A percentile compares a stretch with the other conserved stretches of the same genome.
These are phyloP conservation scores for Eupeodes corollae DNA, from an alignment of 1,140 invertebrate genomes.

Conservation along the genomic window DNA sequence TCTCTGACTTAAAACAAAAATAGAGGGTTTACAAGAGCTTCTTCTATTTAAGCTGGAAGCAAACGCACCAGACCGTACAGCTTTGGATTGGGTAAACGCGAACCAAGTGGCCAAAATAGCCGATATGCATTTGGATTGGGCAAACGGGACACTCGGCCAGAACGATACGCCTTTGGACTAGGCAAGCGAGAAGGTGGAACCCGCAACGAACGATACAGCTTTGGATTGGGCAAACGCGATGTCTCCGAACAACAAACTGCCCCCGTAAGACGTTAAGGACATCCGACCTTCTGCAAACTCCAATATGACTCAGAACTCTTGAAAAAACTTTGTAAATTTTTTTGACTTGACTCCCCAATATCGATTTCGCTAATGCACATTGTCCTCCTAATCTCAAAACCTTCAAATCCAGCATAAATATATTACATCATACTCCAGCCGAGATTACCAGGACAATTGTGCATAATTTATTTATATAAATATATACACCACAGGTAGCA, in stretches of 20 bases:
- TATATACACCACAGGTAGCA: too few species aligned
- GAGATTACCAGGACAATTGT: not conserved
- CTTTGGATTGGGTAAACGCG: slow-evolving; percentile 15
- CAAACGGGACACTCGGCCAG: slow-evolving; percentile 17
- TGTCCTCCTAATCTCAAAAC: not conserved
- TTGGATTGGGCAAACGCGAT: slow-evolving; percentile 23
- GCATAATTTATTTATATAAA: not conserved
- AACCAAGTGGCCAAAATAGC: not conserved
- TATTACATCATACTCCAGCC: not conserved
- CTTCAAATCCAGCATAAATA: too few species aligned
- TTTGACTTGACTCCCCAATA: too few species aligned
- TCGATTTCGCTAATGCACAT: not conserved
- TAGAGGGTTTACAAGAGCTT: not conserved
- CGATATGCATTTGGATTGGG: not conserved
- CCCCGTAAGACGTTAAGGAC: not conserved
- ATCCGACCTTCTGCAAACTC: not conserved
- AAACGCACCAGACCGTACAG: slow-evolving; percentile 15
- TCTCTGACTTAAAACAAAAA: not conserved
- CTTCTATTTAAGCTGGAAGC: slow-evolving; percentile 5
- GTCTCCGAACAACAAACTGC: not conserved
- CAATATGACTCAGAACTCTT: too few species aligned
- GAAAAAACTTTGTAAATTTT: too few species aligned
- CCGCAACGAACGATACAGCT: slow-evolving; percentile 13
- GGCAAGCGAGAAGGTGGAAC: slow-evolving; percentile 2
- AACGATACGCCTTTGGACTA: slow-evolving; percentile 14